Evolutionary conservation across 1,140 invertebrate genomes (phyloP).

Genomic region (Drosophila elegans): DNA sequence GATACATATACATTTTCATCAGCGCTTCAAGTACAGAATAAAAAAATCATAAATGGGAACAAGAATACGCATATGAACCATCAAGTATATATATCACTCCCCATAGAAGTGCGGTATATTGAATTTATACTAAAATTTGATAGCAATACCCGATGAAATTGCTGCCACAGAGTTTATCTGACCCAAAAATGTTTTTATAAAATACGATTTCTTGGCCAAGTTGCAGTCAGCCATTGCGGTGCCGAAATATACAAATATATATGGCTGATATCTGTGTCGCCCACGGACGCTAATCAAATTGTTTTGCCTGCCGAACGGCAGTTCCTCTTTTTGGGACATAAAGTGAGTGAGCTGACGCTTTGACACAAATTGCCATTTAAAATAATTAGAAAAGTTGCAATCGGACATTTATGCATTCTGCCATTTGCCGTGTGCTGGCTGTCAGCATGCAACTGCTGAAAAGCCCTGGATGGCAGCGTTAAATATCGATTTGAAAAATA

Average conservation of each 20-base stretch:
- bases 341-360: conserved; percentile 62
- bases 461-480: conserved; percentile 43
- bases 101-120: neutral
- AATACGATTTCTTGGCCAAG: conserved; percentile 26
- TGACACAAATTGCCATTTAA: conserved; percentile 81
- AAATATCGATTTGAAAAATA: conserved; percentile 80
- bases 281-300: conserved; percentile 67
- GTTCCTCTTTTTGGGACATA: conserved; percentile 26
- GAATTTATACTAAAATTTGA: too few relatives aligned
- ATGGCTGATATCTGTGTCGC: conserved; percentile 24
- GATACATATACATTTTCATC: neutral
- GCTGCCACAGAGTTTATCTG: conserved; percentile 10
- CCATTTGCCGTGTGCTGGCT: conserved; percentile 58
- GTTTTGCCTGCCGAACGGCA: conserved; percentile 28
- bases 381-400: conserved; percentile 81
- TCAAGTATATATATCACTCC: too few relatives aligned
- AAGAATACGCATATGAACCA: too few relatives aligned
- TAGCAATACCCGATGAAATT: neutral
- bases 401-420: conserved; percentile 64
- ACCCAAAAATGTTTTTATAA: conserved; percentile 12
- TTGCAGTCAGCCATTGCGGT: conserved; percentile 14
- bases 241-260: conserved; percentile 6
- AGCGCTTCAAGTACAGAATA: neutral
- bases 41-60: too few relatives aligned
- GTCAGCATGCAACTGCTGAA: conserved; percentile 52